Evolutionary conservation across 23 tunicate species (phyloP).

Genomic region (Styela plicata): DNA sequence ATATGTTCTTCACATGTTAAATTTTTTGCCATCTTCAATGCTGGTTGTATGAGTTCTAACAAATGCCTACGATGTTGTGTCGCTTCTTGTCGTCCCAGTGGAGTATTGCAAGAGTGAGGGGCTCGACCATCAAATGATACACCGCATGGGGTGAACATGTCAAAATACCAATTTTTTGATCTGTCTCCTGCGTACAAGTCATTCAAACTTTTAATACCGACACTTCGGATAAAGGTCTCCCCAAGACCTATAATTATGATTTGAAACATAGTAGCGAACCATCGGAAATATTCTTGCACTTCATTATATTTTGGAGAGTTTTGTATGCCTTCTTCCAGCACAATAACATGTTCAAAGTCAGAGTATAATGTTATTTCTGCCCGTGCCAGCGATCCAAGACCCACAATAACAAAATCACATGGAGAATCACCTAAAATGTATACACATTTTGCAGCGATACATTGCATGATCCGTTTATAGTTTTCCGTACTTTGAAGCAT

Average conservation of each 20-base stretch:
- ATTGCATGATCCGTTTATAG: slow-evolving; percentile 11
- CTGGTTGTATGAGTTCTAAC: slow-evolving; percentile 48
- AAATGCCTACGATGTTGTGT: slow-evolving; percentile 6
- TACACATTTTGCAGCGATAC: slow-evolving; percentile 8
- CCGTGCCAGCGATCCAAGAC: slow-evolving; percentile 44
- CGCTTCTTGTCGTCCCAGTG: slow-evolving; percentile 40
- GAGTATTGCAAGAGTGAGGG: slow-evolving; percentile 49
- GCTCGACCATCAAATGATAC: slow-evolving; percentile 44
- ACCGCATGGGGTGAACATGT: slow-evolving; percentile 37
- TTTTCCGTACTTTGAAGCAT: not conserved
- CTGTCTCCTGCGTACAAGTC: slow-evolving; percentile 3
- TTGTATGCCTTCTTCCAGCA: slow-evolving; percentile 41
- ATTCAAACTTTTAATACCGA: slow-evolving; percentile 23
- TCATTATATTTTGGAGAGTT: not conserved
- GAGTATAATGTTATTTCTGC: slow-evolving; percentile 40
- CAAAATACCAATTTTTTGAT: slow-evolving; percentile 41
- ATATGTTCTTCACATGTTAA: not conserved
- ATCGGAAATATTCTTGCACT: slow-evolving; percentile 44
- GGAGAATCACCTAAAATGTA: slow-evolving; percentile 34
- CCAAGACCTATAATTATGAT: slow-evolving; percentile 34
- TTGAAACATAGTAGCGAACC: slow-evolving; percentile 44
- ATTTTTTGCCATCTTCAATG: slow-evolving; percentile 35
- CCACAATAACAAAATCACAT: slow-evolving; percentile 32
- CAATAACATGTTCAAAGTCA: slow-evolving; percentile 44
- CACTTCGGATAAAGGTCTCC: slow-evolving; percentile 34